Evolutionary conservation across 2,888 invertebrate genomes (phyloP).

Genomic region (Clitarchus hookeri): DNA sequence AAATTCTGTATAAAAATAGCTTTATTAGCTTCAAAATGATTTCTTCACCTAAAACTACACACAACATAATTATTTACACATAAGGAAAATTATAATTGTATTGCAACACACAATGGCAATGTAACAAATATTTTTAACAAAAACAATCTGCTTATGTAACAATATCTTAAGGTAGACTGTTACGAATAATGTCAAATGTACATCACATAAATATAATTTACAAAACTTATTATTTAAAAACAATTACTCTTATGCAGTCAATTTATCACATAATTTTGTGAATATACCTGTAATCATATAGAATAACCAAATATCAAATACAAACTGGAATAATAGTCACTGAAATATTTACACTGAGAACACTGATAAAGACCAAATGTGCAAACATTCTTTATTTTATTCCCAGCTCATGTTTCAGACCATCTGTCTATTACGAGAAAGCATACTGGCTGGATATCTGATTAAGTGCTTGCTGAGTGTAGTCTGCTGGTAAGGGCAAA

Average conservation of each 20-base stretch:
- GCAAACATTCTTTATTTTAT: neutral
- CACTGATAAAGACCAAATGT: neutral
- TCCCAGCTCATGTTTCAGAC: neutral
- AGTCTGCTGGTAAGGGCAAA: conserved; percentile 65
- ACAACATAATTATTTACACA: too few relatives aligned
- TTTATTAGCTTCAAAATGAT: neutral
- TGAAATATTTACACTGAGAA: neutral
- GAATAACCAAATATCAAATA: neutral
- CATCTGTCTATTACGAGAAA: neutral
- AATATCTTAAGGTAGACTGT: neutral
- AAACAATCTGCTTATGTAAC: neutral
- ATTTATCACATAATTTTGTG: neutral
- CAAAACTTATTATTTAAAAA: neutral
- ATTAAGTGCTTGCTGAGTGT: conserved; percentile 58
- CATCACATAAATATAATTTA: neutral
- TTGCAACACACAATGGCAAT: neutral
- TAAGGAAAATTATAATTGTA: too few relatives aligned
- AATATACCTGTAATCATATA: neutral
- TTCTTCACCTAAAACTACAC: neutral
- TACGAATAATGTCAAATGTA: neutral
- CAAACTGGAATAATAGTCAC: neutral
- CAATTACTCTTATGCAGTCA: neutral
- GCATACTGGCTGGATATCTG: conserved; percentile 43
- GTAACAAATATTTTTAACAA: neutral
- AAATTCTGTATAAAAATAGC: neutral